Evolutionary conservation across 2,888 invertebrate genomes (phyloP).

Genomic region (Mesoligia furuncula): DNA sequence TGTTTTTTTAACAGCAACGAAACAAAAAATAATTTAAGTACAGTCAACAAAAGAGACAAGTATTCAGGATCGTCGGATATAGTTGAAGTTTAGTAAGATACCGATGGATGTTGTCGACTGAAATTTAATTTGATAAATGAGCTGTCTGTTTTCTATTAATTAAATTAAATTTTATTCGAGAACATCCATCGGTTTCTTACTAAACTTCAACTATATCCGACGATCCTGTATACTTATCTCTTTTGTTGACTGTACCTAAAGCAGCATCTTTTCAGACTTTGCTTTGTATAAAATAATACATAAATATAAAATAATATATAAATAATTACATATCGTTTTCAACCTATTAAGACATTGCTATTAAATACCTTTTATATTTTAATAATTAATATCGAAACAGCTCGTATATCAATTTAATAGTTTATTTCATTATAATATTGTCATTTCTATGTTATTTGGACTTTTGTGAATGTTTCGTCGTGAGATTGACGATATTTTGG

Average conservation of each 20-base stretch:
- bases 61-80: too few species aligned
- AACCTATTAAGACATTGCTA: slow-evolving; percentile 1
- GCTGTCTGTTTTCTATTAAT: too few species aligned
- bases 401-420: slow-evolving; percentile 1
- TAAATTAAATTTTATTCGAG: too few species aligned
- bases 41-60: too few species aligned
- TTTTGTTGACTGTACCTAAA: too few species aligned
- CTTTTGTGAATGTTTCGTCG: slow-evolving; percentile 26
- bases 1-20: not conserved
- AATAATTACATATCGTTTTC: not conserved
- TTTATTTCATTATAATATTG: slow-evolving; percentile 38
- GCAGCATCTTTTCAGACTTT: not conserved
- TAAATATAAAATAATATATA: too few species aligned
- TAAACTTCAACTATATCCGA: too few species aligned
- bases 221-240: too few species aligned
- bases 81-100: too few species aligned
- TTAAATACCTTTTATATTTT: slow-evolving; percentile 27
- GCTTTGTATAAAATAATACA: slow-evolving; percentile 3
- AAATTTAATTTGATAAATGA: too few species aligned
- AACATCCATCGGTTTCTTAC: too few species aligned
- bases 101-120: too few species aligned
- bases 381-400: slow-evolving; percentile 23
- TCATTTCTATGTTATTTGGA: slow-evolving; percentile 30
- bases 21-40: not conserved
- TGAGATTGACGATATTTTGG: slow-evolving; percentile 11